Evolutionary conservation across 2,888 invertebrate species (phyloP).

Genomic region (Odontothrips loti): DNA sequence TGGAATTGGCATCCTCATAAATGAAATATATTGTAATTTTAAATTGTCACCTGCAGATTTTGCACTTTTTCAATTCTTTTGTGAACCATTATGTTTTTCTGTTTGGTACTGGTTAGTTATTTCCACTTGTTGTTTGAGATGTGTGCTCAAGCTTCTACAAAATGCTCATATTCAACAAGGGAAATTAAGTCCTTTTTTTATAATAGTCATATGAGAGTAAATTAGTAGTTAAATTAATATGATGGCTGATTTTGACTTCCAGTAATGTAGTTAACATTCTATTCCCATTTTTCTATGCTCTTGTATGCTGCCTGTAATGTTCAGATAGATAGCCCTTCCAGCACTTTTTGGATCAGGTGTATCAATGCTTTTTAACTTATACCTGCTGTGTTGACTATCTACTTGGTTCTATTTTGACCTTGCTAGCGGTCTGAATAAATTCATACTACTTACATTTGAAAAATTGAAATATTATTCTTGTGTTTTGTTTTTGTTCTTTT

Average conservation of each 20-base stretch:
- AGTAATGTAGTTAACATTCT: neutral
- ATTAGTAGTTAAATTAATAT: neutral
- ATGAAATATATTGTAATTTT: neutral
- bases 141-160: constrained; percentile 26
- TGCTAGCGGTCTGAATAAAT: too few relatives aligned
- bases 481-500: neutral
- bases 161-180: neutral
- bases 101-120: neutral
- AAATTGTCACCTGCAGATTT: neutral
- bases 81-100: neutral
- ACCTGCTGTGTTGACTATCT: too few relatives aligned
- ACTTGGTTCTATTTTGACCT: too few relatives aligned
- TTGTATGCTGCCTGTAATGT: too few relatives aligned
- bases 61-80: neutral
- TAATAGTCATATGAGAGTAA: neutral
- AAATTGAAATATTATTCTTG: too few relatives aligned
- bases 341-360: too few relatives aligned
- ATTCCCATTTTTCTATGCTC: neutral
- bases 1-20: neutral
- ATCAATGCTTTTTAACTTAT: too few relatives aligned
- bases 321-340: too few relatives aligned
- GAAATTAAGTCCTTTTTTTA: neutral
- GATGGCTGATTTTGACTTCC: neutral
- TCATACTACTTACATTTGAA: neutral
- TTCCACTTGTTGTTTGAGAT: neutral